phyloP scores from a whole-genome alignment of 1,140 invertebrate genomes.

The Cyphomyrmex costatus region DNA sequence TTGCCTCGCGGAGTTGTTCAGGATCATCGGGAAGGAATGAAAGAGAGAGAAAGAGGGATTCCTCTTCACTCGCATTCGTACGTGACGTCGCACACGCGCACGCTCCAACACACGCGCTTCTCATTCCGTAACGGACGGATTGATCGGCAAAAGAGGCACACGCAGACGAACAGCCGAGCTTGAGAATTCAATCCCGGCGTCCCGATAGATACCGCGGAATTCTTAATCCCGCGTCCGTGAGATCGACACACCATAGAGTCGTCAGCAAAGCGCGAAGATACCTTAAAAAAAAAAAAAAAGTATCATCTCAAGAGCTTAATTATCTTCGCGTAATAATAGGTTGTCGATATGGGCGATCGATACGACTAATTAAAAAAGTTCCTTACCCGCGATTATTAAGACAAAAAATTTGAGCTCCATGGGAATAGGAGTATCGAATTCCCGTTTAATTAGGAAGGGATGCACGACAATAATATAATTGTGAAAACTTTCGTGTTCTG shows the following conservation, averaged over 20 bases:
- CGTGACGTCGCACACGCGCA: conserved; percentile 64
- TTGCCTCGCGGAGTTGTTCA: conserved; percentile 58
- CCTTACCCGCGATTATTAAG: conserved; percentile 52
- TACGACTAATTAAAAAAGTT: conserved; percentile 63
- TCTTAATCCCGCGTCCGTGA: conserved; percentile 69
- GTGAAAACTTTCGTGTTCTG: neutral
- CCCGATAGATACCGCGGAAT: conserved; percentile 63
- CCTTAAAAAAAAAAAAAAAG: conserved; percentile 45
- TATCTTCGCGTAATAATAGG: conserved; percentile 57
- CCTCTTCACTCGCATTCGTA: conserved; percentile 66
- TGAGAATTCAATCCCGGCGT: conserved; percentile 72
- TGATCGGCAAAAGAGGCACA: conserved; percentile 70
- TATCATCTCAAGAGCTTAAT: conserved; percentile 54
- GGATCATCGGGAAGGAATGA: conserved; percentile 27
- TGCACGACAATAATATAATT: conserved; percentile 17
- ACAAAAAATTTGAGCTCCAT: conserved; percentile 14
- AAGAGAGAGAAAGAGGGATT: conserved; percentile 39
- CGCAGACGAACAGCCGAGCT: conserved; percentile 49
- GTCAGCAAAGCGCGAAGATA: neutral
- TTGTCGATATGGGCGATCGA: conserved; percentile 57
- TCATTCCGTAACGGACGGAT: conserved; percentile 65
- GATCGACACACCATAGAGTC: conserved; percentile 62
- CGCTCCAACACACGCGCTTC: conserved; percentile 17
- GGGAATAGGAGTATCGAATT: conserved; percentile 28
- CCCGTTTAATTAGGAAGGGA: conserved; percentile 44